Base-by-base conservation (phyloP, 2,888 invertebrate species). In the Aspidapion aeneum region DNA sequence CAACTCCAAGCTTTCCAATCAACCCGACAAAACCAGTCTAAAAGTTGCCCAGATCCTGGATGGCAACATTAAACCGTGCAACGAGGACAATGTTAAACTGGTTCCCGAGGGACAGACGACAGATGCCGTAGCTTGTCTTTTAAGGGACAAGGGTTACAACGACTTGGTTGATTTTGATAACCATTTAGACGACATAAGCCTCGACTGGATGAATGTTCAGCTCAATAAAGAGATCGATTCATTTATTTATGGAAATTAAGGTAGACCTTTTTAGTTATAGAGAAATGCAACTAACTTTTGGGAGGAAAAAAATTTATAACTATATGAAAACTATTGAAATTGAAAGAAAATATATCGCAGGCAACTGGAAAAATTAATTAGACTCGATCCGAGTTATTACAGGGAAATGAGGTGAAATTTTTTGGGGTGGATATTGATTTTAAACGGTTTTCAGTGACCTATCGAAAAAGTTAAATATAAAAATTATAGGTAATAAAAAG, bases 91-190 rank as follows among this genome's bases (percentile, higher is more conserved):
- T 70, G 71, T 77, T 60, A 67, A 77, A 77, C 48, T 81, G 79
- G 84, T 79, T 68, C 79, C 78, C 50, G 77, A 80, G 2, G 82
- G 84, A 65, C 58, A 68, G 2, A 81, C 85, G 0, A 74, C 90
- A 51, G 86, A 88, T 65, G 84, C 88, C 0, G 88, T 92, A 2
- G 87, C 91, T 0, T 82, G 86, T 22, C 81, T 96, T 56, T 79
- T 97, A 51, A 88, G 91, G 73, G 82, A 22, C 87, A 89, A 56
- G 5, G 86, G 88, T 0, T 90, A 91, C 78, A 87, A 88, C 64
- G 87, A 90, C 71, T 81, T 99, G n/a, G 82, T 92, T 12, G 98
- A 99, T 81, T 98, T 98, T 78, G 98, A 99, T 82, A 97, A 96
- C 81, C 97, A 98, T 80, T 83, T 98, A 67, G 98, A 98, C 79